Percentiles rank a stretch among this genome's conserved stretches.
Evolutionary conservation across 2,113 vertebrate genomes (phyloP).

Genomic region (Helogale parvula): DNA sequence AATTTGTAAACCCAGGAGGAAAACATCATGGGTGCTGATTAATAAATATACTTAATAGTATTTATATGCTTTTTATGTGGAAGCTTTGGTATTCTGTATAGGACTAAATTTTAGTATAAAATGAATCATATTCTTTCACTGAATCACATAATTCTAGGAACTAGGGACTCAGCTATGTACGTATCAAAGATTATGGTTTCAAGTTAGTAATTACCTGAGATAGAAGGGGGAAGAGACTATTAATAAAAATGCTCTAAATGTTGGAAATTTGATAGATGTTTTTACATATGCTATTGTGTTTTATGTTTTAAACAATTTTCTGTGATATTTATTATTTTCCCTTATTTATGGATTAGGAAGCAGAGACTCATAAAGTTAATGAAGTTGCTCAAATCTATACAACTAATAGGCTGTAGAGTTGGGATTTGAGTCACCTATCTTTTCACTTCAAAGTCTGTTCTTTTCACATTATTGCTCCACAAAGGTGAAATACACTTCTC

Average conservation of each 20-base stretch:
- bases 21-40: background rate
- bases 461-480: background rate
- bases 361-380: background rate
- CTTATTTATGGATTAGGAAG: background rate
- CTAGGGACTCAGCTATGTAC: background rate
- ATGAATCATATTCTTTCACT: background rate
- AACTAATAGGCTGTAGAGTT: background rate
- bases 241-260: background rate
- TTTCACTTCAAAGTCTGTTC: conserved; percentile 1
- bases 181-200: background rate
- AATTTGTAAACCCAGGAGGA: background rate
- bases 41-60: background rate
- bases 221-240: background rate
- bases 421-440: background rate
- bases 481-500: background rate
- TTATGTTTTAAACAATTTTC: background rate
- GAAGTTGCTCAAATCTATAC: background rate
- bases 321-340: background rate
- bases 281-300: background rate
- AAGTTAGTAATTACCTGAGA: background rate
- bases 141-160: background rate
- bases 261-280: background rate
- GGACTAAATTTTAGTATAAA: background rate
- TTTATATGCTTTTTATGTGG: background rate
- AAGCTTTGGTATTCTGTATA: background rate